Evolutionary conservation across 2,797 vertebrate species (phyloP), one percentile per base, ranked within the genome.

Genomic region (Myotis planiceps): DNA sequence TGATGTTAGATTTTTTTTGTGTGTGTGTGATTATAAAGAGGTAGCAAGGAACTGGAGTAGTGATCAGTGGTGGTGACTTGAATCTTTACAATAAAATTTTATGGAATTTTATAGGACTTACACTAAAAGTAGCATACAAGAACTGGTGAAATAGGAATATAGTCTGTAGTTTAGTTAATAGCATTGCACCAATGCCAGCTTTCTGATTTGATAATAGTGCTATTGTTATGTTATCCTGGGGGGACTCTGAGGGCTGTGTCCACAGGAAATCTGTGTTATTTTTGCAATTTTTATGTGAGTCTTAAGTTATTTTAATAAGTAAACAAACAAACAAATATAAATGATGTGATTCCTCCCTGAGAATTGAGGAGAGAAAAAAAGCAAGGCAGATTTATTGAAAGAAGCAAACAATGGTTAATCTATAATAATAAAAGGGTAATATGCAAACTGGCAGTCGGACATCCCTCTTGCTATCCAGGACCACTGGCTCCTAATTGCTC

Each of bases 1-100:
- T 76, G 21, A 49, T 53, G 29, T 71, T 93, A 49, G 18, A n/a
- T 95, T 96, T 66, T 88, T 9, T 84, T 96, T 90, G 74, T 63
- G 27, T 80, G 27, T 80, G 19, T 37, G 1, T 86, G 66, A 65
- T 3, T 83, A 47, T 51, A 53, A 66, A 96, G 51, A 16, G 3
- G 7, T 51, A 66, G 51, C 29, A 66, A 53, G n/a, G 14, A 69
- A 39, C 25, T 78, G 21, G 9, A 49, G 3, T 19, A 51, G 60
- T 39, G 16, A 60, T 39, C 8, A 55, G 25, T 21, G 16, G 1
- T 75, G 32, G 53, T n/a, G 23, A 19, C 9, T 65, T 55, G 14
- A 68, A 29, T 72, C 25, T 83, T 27, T 29, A n/a, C 1, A 71
- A 83, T 29, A 88, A 32, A 42, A 69, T 55, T 39, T 58, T 12